Base-by-base conservation (phyloP, 2,113 vertebrate genomes). In the Nerophis lumbriciformis region DNA sequence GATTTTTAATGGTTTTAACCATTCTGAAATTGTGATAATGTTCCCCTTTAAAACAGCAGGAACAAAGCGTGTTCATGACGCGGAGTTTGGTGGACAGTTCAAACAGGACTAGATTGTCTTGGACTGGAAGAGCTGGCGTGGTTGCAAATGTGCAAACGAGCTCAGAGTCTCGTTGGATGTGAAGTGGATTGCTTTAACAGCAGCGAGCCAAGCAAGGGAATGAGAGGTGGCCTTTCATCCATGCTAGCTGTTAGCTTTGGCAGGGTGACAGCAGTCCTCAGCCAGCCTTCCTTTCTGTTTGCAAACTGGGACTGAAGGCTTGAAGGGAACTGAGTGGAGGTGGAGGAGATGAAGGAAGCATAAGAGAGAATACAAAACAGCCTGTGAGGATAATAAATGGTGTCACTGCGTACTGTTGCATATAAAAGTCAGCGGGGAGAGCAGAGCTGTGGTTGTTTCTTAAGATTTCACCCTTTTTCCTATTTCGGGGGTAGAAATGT, bases 171-270 rank as follows among this genome's bases (percentile, higher is more conserved):
- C 63, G 75, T 67, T 80, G 58, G 72, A 81, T 45, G 58, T 73
- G 68, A 62, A 83, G 77, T 58, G 69, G 59, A 63, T 52, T 16
- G 42, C 64, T 71, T 39, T 71, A 76, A 77, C 70, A 69, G 65
- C 52, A 63, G 76, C 71, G 21, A 71, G 77, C 65, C 64, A 60
- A 45, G 61, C 71, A 53, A 74, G 47, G 71, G 76, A 73, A 72
- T 77, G 76, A 85, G 81, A 83, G 72, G 72, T 75, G 68, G 73
- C 77, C 75, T 83, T 87, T 85, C 75, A 84, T 82, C 71, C 64
- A 60, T 21, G 66, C 55, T 77, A 72, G 71, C 70, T 74, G 75
- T 83, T 85, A 61, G 83, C 76, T 81, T 83, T 90, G 85, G 84
- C 85, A 81, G 61, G 6, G 16, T 19, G 68, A 75, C 74, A 66